Evolutionary conservation across 1,140 invertebrate species (phyloP), one percentile per base, ranked within the genome.

Genomic region (Venustaconcha ellipsiformis): DNA sequence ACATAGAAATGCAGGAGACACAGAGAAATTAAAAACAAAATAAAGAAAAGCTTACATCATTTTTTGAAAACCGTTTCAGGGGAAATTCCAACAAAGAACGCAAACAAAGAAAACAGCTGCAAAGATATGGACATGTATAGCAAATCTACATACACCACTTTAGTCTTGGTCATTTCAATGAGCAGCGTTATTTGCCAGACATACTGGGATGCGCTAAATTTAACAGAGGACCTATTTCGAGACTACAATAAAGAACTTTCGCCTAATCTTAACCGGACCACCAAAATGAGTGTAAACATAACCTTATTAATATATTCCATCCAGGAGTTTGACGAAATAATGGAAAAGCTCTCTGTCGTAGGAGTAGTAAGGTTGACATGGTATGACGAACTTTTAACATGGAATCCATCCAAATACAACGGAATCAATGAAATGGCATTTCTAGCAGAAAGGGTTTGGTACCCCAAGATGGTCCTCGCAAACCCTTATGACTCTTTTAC

Each of bases 291-390:
- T 55, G 14, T 74, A 8, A 30, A 37, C 14, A 63, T 57, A 13
- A 17, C 4, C 13, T 26, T 70, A 3, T 67, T 58, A 23, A 18
- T 76, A 6, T 18, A 63, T 14, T 55, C 74, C 4, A 73, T 78
- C n/a, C 65, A 64, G 23, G 66, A 69, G 26, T 70, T 78, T n/a
- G 70, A 78, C 59, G 76, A 78, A 74, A 57, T 78, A 14, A 15
- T 62, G 14, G 37, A 74, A 58, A 73, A 74, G 37, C 37, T 78
- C 14, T 66, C 71, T 48, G 58, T 68, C 20, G 60, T 68, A 11
- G 76, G 57, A 26, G 11, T 65, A 12, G 5, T 78, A 0, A 1
- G 8, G 14, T 26, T 78, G 12, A 37, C 6, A 1, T 78, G 76
- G 76, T 20, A 18, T 15, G 76, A 78, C 66, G 59, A 69, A 20